Conservation (phyloP, 2,888 invertebrate species). For the Sphaerophoria taeniata region DNA sequence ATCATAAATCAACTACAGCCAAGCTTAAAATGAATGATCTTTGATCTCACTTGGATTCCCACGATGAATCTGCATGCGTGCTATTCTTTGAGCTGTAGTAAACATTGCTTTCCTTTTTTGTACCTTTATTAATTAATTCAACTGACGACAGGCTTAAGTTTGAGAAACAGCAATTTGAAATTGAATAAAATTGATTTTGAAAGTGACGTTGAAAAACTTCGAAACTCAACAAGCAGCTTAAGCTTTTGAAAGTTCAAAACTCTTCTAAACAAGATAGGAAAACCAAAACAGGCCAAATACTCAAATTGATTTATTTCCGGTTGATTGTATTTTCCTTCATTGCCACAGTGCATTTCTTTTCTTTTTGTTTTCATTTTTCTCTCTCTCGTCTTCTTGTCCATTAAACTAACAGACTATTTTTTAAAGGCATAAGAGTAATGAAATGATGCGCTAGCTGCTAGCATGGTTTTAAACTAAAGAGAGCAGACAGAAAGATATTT, state of each 20-base stretch:
- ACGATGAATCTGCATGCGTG: too few species aligned
- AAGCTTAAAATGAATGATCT: too few species aligned
- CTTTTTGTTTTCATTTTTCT: not conserved
- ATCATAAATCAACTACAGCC: too few species aligned
- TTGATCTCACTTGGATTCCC: too few species aligned
- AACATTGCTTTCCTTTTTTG: too few species aligned
- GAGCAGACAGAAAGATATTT: conserved; percentile 4
- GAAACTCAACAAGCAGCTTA: not conserved
- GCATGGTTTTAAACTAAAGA: conserved; percentile 24
- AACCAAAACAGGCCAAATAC: not conserved
- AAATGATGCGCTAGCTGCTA: conserved; percentile 3
- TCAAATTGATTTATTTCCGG: conserved; percentile 39
- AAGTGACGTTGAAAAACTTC: too few species aligned
- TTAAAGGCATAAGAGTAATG: not conserved
- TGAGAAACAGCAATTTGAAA: too few species aligned
- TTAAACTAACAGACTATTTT: not conserved
- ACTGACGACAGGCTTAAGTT: too few species aligned
- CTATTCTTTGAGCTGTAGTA: too few species aligned
- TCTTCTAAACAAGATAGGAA: not conserved
- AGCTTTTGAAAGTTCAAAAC: not conserved
- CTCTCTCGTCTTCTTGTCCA: not conserved
- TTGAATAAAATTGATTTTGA: too few species aligned
- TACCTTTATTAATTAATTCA: too few species aligned
- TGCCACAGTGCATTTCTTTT: conserved; percentile 24
- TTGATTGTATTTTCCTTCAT: conserved; percentile 54